Conservation (phyloP, 2,888 invertebrate species). For the Lithophane ornitopus region DNA sequence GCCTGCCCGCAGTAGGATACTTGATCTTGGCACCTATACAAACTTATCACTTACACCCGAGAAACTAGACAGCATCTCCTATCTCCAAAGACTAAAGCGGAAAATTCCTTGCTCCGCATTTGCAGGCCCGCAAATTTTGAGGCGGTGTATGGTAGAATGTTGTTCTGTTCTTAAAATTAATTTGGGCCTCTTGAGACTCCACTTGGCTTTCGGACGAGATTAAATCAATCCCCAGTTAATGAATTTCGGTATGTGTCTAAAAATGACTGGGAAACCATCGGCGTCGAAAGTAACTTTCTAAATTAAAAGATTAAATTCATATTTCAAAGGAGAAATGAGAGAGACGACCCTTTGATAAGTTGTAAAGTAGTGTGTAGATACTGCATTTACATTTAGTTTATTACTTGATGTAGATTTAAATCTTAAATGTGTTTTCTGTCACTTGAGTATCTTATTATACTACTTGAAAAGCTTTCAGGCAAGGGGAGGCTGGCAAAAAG, state of each 20-base stretch:
- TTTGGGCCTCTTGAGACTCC: slow-evolving; percentile 86
- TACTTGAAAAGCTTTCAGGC: not conserved
- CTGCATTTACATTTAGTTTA: slow-evolving; percentile 12
- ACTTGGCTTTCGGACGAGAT: slow-evolving; percentile 80
- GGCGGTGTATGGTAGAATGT: slow-evolving; percentile 67
- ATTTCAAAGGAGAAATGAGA: slow-evolving; percentile 41
- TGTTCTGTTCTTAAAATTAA: slow-evolving; percentile 88
- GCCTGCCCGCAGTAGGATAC: slow-evolving; percentile 79
- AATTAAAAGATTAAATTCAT: slow-evolving; percentile 60
- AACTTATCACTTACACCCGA: slow-evolving; percentile 51
- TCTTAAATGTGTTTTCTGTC: not conserved
- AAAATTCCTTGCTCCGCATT: slow-evolving; percentile 55
- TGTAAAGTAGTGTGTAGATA: slow-evolving; percentile 19
- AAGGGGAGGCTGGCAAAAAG: not conserved
- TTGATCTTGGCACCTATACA: slow-evolving; percentile 69
- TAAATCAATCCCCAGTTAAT: slow-evolving; percentile 85
- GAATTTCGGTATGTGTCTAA: slow-evolving; percentile 79
- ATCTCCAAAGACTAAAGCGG: slow-evolving; percentile 59
- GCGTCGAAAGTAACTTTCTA: slow-evolving; percentile 48
- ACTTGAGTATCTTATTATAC: not conserved
- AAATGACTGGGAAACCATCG: slow-evolving; percentile 66
- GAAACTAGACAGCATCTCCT: slow-evolving; percentile 49
- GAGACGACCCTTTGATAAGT: slow-evolving; percentile 23
- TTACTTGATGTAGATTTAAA: slow-evolving; percentile 6
- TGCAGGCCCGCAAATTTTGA: slow-evolving; percentile 31